phyloP scores from a whole-genome alignment of 1,140 invertebrate species.

The Ctenoplectra terminalis region DNA sequence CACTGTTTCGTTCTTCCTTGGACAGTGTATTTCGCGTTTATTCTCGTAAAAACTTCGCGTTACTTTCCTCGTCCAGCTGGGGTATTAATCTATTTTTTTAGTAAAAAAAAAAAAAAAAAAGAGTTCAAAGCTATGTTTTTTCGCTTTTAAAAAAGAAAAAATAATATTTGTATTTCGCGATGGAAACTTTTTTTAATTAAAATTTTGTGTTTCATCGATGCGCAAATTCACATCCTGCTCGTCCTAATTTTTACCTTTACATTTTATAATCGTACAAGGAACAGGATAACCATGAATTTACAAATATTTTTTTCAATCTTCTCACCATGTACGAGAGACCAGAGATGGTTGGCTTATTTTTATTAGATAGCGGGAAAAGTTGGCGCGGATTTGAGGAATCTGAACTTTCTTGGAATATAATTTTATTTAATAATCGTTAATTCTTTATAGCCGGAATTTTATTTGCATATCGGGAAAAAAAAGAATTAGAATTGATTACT shows the following conservation, averaged over 20 bases:
- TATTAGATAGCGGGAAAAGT: too few species aligned
- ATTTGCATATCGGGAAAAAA: too few species aligned
- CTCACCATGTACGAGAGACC: too few species aligned
- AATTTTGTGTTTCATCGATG: background rate
- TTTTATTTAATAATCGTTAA: too few species aligned
- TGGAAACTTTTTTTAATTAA: constrained; percentile 30
- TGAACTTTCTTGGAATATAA: too few species aligned
- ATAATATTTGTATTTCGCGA: background rate
- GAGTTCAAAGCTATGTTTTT: background rate
- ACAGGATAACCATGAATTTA: too few species aligned
- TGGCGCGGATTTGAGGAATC: too few species aligned
- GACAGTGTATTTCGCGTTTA: background rate
- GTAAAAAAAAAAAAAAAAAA: background rate
- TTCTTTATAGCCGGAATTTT: too few species aligned
- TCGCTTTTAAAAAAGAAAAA: background rate
- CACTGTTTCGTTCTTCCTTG: background rate
- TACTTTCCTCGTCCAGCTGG: background rate
- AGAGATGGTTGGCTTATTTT: too few species aligned
- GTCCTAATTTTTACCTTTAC: background rate
- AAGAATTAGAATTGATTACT: too few species aligned
- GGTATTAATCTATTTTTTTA: constrained; percentile 7
- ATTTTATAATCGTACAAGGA: background rate
- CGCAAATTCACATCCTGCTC: background rate
- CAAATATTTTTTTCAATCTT: too few species aligned
- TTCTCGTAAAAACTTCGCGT: background rate